These are phyloP conservation scores for Elmis aenea DNA, from an alignment of 2,888 invertebrate species.

Conservation along the genomic window DNA sequence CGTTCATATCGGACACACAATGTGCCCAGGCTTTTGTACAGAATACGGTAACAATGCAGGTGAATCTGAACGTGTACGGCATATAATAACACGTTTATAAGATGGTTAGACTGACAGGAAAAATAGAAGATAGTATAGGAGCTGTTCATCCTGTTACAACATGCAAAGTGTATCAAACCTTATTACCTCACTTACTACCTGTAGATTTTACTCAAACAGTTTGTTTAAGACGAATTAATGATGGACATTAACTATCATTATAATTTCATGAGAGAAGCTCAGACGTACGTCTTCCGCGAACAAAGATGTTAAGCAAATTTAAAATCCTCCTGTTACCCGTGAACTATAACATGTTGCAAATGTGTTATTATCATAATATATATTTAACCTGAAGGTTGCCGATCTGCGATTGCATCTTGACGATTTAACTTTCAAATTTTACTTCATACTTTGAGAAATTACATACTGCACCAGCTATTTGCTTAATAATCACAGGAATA, in stretches of 20 bases:
- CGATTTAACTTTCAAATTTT: no score
- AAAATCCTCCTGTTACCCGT: slow-evolving; percentile 10
- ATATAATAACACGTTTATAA: slow-evolving; percentile 28
- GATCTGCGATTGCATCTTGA: no score
- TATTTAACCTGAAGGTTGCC: slow-evolving; percentile 22
- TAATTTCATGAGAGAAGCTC: slow-evolving; percentile 25
- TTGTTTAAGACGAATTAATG: slow-evolving; percentile 36
- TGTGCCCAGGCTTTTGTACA: slow-evolving; percentile 13
- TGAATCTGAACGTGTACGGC: slow-evolving; percentile 29
- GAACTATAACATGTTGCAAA: slow-evolving; percentile 18
- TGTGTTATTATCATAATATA: slow-evolving; percentile 30
- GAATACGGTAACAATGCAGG: slow-evolving; percentile 23
- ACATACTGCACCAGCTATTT: no score
- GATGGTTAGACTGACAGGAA: slow-evolving; percentile 25
- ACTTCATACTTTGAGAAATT: no score
- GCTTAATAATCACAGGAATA: no score
- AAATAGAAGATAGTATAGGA: slow-evolving; percentile 18
- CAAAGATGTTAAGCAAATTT: slow-evolving; percentile 24
- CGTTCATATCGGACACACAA: slow-evolving; percentile 14
- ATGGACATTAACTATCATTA: slow-evolving; percentile 34
- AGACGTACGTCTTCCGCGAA: slow-evolving; percentile 22
- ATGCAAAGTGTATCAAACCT: slow-evolving; percentile 19
- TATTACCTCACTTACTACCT: slow-evolving; percentile 20
- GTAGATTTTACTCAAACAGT: slow-evolving; percentile 26
- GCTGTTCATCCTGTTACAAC: neutral